Percentiles rank a stretch among this genome's conserved stretches.
Evolutionary conservation across 2,113 vertebrate genomes (phyloP).

Genomic region (Amblyopsis rosae): DNA sequence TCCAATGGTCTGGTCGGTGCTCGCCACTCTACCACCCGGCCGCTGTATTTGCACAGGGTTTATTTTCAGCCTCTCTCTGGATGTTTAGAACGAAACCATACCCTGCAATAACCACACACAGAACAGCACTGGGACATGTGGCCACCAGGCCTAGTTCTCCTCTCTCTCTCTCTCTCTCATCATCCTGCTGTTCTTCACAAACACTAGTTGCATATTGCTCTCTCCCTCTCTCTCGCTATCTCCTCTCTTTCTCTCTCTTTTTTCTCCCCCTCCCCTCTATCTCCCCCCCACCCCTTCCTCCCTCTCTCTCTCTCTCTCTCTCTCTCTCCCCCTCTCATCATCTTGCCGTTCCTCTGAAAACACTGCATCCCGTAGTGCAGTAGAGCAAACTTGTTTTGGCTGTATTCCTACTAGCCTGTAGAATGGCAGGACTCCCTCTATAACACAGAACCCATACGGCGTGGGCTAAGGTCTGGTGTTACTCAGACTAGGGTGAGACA

Average conservation of each 20-base stretch:
- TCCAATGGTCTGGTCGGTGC: slow-evolving; percentile 44
- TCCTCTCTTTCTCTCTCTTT: slow-evolving; percentile 14
- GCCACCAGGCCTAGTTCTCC: slow-evolving; percentile 69
- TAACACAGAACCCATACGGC: slow-evolving; percentile 42
- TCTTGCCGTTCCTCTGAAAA: slow-evolving; percentile 69
- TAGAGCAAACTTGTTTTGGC: slow-evolving; percentile 70
- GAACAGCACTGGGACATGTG: slow-evolving; percentile 75
- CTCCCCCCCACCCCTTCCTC: slow-evolving; percentile 57
- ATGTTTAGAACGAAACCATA: slow-evolving; percentile 69
- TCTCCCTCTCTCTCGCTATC: slow-evolving; percentile 3
- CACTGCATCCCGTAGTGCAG: slow-evolving; percentile 58
- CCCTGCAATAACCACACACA: slow-evolving; percentile 56
- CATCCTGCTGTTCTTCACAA: slow-evolving; percentile 5
- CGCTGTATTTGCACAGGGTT: slow-evolving; percentile 66
- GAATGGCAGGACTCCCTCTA: slow-evolving; percentile 55
- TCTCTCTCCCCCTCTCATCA: slow-evolving; percentile 21
- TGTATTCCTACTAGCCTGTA: slow-evolving; percentile 58
- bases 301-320: slow-evolving; percentile 3
- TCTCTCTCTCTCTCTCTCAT: slow-evolving; percentile 9
- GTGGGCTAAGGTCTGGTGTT: slow-evolving; percentile 27
- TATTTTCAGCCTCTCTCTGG: slow-evolving; percentile 62
- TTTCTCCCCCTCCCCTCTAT: slow-evolving; percentile 18
- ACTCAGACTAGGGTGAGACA: slow-evolving; percentile 58
- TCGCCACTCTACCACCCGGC: slow-evolving; percentile 44
- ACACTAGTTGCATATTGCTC: not conserved